phyloP scores from a whole-genome alignment of 1,140 invertebrate genomes.

The Bemisia tabaci region DNA sequence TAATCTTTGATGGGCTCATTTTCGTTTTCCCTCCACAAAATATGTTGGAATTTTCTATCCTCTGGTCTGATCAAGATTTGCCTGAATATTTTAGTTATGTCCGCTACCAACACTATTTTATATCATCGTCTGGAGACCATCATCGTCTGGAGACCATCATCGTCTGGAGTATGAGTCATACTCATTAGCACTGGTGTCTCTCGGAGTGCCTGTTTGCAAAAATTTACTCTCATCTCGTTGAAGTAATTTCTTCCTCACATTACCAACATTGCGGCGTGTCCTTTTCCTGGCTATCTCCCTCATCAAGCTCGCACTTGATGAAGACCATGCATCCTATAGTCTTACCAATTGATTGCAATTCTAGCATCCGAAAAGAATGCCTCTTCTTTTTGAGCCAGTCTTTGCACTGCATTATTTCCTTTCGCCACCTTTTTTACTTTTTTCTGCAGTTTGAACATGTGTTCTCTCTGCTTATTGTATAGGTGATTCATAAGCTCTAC shows the following conservation, averaged over 20 bases:
- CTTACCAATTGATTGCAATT: background rate
- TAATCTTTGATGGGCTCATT: no score
- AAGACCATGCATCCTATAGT: background rate
- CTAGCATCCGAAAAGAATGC: background rate
- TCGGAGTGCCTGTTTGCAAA: no score
- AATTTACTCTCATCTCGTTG: no score
- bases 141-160: no score
- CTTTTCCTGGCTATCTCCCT: background rate
- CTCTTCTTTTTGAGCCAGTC: background rate
- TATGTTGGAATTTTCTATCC: no score
- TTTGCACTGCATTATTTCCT: background rate
- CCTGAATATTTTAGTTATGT: no score
- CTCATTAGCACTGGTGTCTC: no score
- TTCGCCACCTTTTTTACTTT: background rate
- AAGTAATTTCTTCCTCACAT: background rate
- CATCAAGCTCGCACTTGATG: background rate
- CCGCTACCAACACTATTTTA: no score
- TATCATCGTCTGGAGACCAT: no score
- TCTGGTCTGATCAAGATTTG: no score
- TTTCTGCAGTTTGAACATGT: background rate
- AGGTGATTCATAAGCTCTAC: conserved; percentile 3
- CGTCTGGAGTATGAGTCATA: no score
- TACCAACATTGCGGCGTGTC: background rate
- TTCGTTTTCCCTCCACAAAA: no score
- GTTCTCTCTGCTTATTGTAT: background rate